Evolutionary conservation across 2,888 invertebrate genomes (phyloP), one percentile per base, ranked within the genome.

Genomic region (Scelioninae gen. 1): DNA sequence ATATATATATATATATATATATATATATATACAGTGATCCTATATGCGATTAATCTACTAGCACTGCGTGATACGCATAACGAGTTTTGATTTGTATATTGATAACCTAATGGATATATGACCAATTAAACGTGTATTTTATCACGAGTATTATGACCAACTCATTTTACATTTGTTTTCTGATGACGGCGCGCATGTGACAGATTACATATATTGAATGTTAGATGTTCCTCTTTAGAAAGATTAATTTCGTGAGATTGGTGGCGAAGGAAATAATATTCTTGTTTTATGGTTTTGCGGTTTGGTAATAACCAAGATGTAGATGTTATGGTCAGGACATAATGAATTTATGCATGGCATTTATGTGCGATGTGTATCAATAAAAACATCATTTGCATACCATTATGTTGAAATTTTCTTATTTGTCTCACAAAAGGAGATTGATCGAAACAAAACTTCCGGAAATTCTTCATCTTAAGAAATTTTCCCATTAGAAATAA

Each of bases 41-140:
- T 49, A 66, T 58, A 66, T 56, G 58, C 43, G 60, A 77, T 77
- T 68, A 56, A 77, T 77, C 62, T 34, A 13, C 53, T 11, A 38
- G 5, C 66, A 16, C 76, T 53, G 76, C 66, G 68, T 45, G 76
- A 68, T 47, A 77, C 68, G 56, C 62, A 53, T 53, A 62, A 68
- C 76, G 68, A 62, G 68, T 68, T 77, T 23, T 23, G 23, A 23
- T 23, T 1, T 23, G 23, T 23, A 23, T 23, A 23, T 23, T 23
- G 23, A 23, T 23, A 23, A 23, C 23, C 23, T 23, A 23, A 23
- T 23, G 23, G 23, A 23, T 23, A n/a, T n/a, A 45, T 34, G 60
- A 77, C 76, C 68, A 68, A 77, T 77, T 77, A 77, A 77, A 68
- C 53, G 76, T 55, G 29, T 47, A 63, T 40, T 63, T 77, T 76